Conservation (phyloP, 2,797 vertebrate species). For the Eurystomus glaucurus region DNA sequence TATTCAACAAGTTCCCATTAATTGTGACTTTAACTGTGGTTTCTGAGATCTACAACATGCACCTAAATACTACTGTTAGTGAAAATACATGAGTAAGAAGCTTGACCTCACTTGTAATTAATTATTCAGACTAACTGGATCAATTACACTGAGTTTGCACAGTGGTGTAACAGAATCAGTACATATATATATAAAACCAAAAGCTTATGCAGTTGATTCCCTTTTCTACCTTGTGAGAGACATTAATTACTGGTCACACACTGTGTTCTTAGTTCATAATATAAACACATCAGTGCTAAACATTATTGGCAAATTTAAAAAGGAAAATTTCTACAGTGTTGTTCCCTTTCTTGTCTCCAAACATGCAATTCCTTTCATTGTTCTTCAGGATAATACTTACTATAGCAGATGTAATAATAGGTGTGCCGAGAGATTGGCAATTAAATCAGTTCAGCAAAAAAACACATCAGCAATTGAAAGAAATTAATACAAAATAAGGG, state of each 20-base stretch:
- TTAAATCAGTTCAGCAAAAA: neutral
- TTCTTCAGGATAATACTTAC: neutral
- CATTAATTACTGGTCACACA: neutral
- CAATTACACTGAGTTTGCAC: neutral
- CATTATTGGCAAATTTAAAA: neutral
- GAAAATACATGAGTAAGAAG: neutral
- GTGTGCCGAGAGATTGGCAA: neutral
- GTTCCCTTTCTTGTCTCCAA: neutral
- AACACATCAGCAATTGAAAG: neutral
- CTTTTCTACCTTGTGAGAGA: neutral
- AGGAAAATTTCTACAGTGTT: neutral
- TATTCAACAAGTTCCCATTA: neutral
- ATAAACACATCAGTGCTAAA: neutral
- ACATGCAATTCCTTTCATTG: neutral
- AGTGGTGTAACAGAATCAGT: neutral
- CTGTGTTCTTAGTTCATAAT: neutral
- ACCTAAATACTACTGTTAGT: neutral
- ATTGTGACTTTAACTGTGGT: neutral
- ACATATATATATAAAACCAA: neutral
- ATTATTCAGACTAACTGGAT: constrained; percentile 9
- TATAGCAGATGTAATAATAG: neutral
- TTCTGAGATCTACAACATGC: neutral
- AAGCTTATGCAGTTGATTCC: neutral
- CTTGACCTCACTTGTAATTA: constrained; percentile 4
- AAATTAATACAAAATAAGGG: neutral